Conservation (phyloP, 2,888 invertebrate species). For the Hypena proboscidalis region DNA sequence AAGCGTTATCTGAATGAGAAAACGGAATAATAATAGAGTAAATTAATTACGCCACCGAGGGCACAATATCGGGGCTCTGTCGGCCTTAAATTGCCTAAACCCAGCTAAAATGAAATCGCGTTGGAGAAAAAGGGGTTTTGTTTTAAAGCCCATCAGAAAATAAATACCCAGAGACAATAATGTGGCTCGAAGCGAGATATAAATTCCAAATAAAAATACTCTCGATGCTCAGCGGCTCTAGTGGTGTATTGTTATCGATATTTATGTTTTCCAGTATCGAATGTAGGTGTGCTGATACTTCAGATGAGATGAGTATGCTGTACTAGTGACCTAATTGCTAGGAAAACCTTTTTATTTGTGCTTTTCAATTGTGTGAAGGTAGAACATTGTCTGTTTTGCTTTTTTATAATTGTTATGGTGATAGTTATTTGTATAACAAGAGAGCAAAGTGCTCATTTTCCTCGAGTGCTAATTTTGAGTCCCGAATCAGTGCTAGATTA, state of each 20-base stretch:
- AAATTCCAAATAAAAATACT: constrained; percentile 83
- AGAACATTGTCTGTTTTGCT: too few relatives aligned
- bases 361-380: too few relatives aligned
- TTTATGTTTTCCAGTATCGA: neutral
- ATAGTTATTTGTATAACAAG: too few relatives aligned
- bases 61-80: constrained; percentile 68
- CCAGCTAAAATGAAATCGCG: constrained; percentile 84
- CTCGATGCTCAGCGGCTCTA: constrained; percentile 53
- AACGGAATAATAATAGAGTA: constrained; percentile 76
- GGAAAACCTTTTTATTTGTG: too few relatives aligned
- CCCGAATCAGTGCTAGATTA: too few relatives aligned
- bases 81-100: constrained; percentile 81
- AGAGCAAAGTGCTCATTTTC: too few relatives aligned
- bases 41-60: constrained; percentile 78
- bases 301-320: too few relatives aligned
- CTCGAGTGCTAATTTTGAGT: too few relatives aligned
- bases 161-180: constrained; percentile 83
- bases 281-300: too few relatives aligned
- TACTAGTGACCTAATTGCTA: too few relatives aligned
- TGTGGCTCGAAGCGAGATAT: constrained; percentile 81
- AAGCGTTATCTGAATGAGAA: constrained; percentile 72
- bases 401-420: too few relatives aligned
- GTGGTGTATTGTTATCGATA: constrained; percentile 51
- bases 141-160: constrained; percentile 84
- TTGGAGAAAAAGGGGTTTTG: constrained; percentile 83